Evolutionary conservation across 2,888 invertebrate genomes (phyloP).

Genomic region (Gasteruption jaculator): DNA sequence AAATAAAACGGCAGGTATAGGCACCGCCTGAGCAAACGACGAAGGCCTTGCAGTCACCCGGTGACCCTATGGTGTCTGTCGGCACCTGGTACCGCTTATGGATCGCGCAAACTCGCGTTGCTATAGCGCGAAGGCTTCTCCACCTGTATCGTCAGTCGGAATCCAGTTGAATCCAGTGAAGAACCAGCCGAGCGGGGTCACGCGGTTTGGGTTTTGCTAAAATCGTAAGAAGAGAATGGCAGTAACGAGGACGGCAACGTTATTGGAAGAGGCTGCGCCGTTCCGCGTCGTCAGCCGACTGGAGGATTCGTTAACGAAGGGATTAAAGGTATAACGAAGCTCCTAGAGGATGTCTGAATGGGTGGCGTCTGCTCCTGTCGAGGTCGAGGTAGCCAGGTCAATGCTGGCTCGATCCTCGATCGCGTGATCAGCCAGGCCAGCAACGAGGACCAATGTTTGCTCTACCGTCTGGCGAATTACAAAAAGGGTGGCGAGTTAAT

Average conservation of each 20-base stretch:
- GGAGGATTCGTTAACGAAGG: too few relatives aligned
- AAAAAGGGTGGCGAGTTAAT: conserved; percentile 88
- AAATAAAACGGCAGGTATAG: too few relatives aligned
- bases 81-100: conserved; percentile 46
- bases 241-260: too few relatives aligned
- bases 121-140: conserved; percentile 28
- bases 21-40: background rate
- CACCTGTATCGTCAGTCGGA: too few relatives aligned
- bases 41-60: conserved; percentile 30
- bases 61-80: conserved; percentile 44
- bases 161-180: too few relatives aligned
- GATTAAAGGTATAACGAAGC: conserved; percentile 4
- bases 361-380: conserved; percentile 47
- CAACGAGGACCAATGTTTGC: conserved; percentile 78
- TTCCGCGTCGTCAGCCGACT: too few relatives aligned
- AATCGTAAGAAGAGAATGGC: too few relatives aligned
- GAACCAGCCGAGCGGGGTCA: too few relatives aligned
- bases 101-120: conserved; percentile 35
- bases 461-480: conserved; percentile 85
- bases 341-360: conserved; percentile 41
- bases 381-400: conserved; percentile 46
- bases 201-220: too few relatives aligned
- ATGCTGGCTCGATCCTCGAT: conserved; percentile 78
- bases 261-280: too few relatives aligned
- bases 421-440: conserved; percentile 86